A percentile compares a stretch with the other conserved stretches of the same genome.
Evolutionary conservation across 2,888 invertebrate genomes (phyloP).

Genomic region (Idaea biselata): DNA sequence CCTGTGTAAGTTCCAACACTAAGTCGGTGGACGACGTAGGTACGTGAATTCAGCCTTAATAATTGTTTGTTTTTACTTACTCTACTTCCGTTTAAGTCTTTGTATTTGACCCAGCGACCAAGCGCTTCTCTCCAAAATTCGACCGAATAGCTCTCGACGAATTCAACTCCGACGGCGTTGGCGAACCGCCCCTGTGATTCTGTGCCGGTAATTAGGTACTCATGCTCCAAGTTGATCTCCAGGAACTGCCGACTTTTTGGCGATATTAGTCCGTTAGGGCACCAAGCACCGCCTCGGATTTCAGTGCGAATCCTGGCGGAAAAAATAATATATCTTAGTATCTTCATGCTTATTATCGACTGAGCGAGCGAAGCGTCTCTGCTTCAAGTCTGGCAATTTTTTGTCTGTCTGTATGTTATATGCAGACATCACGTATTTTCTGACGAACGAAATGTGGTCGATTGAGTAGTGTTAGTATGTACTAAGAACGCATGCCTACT

Average conservation of each 20-base stretch:
- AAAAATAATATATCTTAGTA: slow-evolving; percentile 15
- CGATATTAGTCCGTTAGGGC: slow-evolving; percentile 90
- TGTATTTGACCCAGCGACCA: slow-evolving; percentile 88
- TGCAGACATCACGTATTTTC: no score
- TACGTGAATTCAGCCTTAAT: background rate
- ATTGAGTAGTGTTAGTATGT: no score
- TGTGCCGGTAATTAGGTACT: slow-evolving; percentile 90
- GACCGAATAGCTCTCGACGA: slow-evolving; percentile 89
- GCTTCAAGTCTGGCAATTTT: no score
- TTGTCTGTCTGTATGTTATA: no score
- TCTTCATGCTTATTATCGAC: background rate
- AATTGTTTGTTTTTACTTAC: slow-evolving; percentile 68
- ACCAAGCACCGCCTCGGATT: slow-evolving; percentile 95
- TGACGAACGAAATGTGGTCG: no score
- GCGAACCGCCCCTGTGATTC: slow-evolving; percentile 96
- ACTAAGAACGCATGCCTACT: no score
- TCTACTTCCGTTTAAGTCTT: slow-evolving; percentile 87
- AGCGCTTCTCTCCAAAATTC: slow-evolving; percentile 88
- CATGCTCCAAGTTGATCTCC: slow-evolving; percentile 87
- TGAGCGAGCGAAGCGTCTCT: no score
- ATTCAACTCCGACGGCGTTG: slow-evolving; percentile 94
- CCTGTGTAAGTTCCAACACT: no score
- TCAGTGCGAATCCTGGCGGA: slow-evolving; percentile 88
- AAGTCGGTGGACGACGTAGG: background rate
- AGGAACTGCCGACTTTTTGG: slow-evolving; percentile 89